Conservation (phyloP, 2,888 invertebrate species). For the Piscicola geometra region DNA sequence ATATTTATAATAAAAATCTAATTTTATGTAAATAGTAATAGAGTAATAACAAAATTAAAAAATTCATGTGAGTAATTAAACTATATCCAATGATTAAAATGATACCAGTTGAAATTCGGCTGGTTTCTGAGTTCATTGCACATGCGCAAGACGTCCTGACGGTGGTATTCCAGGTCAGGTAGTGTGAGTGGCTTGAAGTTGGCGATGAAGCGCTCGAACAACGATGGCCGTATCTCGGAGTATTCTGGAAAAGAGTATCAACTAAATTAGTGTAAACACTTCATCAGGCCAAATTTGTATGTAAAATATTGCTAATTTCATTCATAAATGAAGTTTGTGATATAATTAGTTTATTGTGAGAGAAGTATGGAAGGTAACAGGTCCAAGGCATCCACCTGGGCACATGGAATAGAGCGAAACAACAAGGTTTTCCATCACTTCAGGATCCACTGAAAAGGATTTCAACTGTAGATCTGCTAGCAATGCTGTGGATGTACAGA, state of each 20-base stretch:
- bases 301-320: no score
- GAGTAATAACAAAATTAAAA: no score
- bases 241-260: background rate
- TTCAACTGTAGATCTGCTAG: constrained; percentile 1
- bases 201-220: constrained; percentile 11
- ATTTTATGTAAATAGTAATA: no score
- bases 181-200: background rate
- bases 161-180: background rate
- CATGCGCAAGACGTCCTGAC: background rate
- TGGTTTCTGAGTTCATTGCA: background rate
- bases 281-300: no score
- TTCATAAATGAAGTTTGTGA: no score
- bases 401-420: background rate
- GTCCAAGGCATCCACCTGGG: no score
- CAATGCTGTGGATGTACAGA: background rate
- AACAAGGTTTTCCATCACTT: background rate
- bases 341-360: no score
- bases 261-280: no score
- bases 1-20: no score
- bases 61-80: no score
- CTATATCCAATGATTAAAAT: no score
- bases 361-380: no score
- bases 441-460: constrained; percentile 5
- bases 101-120: background rate
- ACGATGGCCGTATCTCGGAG: background rate